phyloP scores from a whole-genome alignment of 2,888 invertebrate species.

The Agrenia bidenticulata region DNA sequence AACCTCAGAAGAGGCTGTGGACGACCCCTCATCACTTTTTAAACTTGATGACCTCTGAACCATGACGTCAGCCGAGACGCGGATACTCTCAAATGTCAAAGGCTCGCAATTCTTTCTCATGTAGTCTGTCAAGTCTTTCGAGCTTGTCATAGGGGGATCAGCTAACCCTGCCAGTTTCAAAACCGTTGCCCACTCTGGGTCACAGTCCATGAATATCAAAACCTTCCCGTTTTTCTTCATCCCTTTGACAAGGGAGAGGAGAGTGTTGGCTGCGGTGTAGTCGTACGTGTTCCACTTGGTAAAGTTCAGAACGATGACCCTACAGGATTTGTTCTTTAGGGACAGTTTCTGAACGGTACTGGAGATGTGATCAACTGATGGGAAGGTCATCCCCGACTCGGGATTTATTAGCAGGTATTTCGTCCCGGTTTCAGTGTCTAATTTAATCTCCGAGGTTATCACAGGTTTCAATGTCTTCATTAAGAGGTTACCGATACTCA shows the following conservation, averaged over 20 bases:
- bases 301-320: slow-evolving; percentile 41
- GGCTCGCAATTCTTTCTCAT: slow-evolving; percentile 1
- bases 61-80: not conserved
- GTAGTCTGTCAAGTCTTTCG: slow-evolving; percentile 9
- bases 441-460: slow-evolving; percentile 60
- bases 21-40: not conserved
- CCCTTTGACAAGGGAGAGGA: slow-evolving; percentile 42
- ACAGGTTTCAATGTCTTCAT: slow-evolving; percentile 68
- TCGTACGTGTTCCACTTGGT: slow-evolving; percentile 45
- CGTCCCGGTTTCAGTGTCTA: slow-evolving; percentile 22
- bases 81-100: not conserved
- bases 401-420: slow-evolving; percentile 42
- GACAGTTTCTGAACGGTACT: slow-evolving; percentile 42
- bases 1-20: not conserved
- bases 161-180: slow-evolving; percentile 43
- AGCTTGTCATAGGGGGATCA: slow-evolving; percentile 31
- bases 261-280: slow-evolving; percentile 49
- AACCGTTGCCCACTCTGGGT: slow-evolving; percentile 29
- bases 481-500: slow-evolving; percentile 66
- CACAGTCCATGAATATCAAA: slow-evolving; percentile 17
- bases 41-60: not conserved
- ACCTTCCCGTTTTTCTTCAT: slow-evolving; percentile 43
- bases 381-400: slow-evolving; percentile 42
- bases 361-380: slow-evolving; percentile 47
- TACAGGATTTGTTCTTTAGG: slow-evolving; percentile 37